Evolutionary conservation across 2,888 invertebrate species (phyloP).

Genomic region (Phalangium opilio): DNA sequence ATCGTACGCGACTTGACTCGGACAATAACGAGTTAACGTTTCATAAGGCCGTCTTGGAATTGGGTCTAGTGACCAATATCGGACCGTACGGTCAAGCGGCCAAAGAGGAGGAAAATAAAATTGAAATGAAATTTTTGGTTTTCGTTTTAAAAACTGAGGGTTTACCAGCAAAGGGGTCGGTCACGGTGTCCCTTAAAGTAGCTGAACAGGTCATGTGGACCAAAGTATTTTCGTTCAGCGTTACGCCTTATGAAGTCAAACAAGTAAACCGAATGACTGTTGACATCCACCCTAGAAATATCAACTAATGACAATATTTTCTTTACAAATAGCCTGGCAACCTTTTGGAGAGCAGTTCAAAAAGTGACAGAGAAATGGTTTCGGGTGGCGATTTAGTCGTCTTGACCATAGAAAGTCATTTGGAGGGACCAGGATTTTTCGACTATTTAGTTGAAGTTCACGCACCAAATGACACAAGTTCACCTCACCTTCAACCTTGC

Average conservation of each 20-base stretch:
- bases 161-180: not conserved
- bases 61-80: conserved; percentile 20
- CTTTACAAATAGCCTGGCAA: too few species aligned
- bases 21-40: conserved; percentile 13
- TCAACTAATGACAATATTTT: too few species aligned
- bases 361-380: not conserved
- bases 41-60: conserved; percentile 14
- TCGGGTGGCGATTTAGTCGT: conserved; percentile 5
- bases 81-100: conserved; percentile 4
- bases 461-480: conserved; percentile 4
- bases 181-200: too few species aligned
- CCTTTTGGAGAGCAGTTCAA: too few species aligned
- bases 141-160: not conserved
- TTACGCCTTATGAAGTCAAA: too few species aligned
- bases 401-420: not conserved
- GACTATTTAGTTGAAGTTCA: conserved; percentile 16
- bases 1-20: conserved; percentile 12
- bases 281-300: conserved; percentile 1
- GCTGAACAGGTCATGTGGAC: too few species aligned
- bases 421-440: conserved; percentile 3
- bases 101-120: not conserved
- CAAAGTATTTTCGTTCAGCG: too few species aligned
- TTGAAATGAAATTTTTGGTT: not conserved
- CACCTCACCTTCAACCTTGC: conserved; percentile 17
- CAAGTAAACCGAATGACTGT: not conserved